Base-by-base conservation (phyloP, 1,140 invertebrate genomes). In the Listronotus oregonensis region DNA sequence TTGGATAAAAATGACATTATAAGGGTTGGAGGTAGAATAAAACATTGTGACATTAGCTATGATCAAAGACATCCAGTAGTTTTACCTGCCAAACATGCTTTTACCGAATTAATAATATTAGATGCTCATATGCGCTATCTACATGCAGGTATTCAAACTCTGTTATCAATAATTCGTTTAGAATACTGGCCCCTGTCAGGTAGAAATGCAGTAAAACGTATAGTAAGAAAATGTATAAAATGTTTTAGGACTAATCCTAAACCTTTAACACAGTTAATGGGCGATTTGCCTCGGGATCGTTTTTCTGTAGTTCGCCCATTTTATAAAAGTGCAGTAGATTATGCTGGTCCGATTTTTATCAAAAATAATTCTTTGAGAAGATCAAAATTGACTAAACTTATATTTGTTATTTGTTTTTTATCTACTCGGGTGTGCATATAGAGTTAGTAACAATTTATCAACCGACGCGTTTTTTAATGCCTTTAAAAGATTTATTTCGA, bases 21-120 rank as follows among this genome's bases (percentile, higher is more conserved):
- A 42, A 63, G 80, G 14, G 80, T 82, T 1, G 80, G 81, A 2
- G 78, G 81, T 31, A 63, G 80, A 55, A 37, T 82, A n/a, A 47
- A 17, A 49, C 73, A 72, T 27, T 51, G 73, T 0, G 17, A 70
- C 5, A 21, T 80, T 7, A 43, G 71, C 2, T 61, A 73, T 59
- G 55, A 70, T 17, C 52, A 62, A 34, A 75, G 73, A 44, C 71
- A 40, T 68, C 42, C 57, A 43, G 79, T 70, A 75, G 76, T 8
- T 74, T 79, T 27, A 15, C 15, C 57, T 14, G 43, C 54, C 31
- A 61, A 71, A 65, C 59, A 71, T 49, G 31, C 17, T 42, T 31
- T 71, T 17, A 71, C 73, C 9, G 64, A 59, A 59, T 50, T 78
- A 10, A 59, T 73, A 14, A 43, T 75, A 44, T 42, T 37, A 47